A percentile compares a stretch with the other conserved stretches of the same genome.
Evolutionary conservation across 1,140 invertebrate genomes (phyloP).

Genomic region (Magallana gigas): DNA sequence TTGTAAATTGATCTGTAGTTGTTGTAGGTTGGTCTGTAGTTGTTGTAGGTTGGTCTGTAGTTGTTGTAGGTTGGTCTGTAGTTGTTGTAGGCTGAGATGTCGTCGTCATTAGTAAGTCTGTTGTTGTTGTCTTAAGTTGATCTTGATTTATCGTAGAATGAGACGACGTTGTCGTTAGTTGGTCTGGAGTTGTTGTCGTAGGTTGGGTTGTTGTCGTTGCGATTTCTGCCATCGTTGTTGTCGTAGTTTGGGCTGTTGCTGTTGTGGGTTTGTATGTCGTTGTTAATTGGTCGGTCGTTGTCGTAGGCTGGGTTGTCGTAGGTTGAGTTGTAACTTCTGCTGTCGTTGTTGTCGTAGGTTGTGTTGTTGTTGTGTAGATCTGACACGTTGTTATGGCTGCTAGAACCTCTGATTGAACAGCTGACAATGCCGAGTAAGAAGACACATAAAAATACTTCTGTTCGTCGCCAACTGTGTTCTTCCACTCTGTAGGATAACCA

Average conservation of each 20-base stretch:
- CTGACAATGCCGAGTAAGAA: not conserved
- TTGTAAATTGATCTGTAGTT: not conserved
- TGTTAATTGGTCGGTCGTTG: not conserved
- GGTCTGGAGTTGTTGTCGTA: not conserved
- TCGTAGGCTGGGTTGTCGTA: not conserved
- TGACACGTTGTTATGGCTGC: not conserved
- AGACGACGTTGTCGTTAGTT: not conserved
- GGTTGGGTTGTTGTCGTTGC: not conserved
- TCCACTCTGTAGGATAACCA: not conserved
- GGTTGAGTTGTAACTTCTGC: not conserved
- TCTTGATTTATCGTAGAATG: not conserved
- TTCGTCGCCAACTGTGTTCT: not conserved
- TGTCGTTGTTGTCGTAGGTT: not conserved
- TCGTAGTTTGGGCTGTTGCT: not conserved
- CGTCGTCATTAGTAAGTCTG: not conserved
- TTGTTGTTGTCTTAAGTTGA: not conserved
- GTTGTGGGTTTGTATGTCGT: not conserved
- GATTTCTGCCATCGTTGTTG: not conserved
- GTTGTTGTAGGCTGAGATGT: not conserved
- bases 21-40: not conserved
- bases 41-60: not conserved
- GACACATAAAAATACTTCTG: conserved; percentile 10
- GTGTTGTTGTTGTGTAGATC: not conserved
- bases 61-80: not conserved
- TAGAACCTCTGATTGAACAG: conserved; percentile 1